Base-by-base conservation (phyloP, 2,113 vertebrate species). In the Erpornis zantholeuca region DNA sequence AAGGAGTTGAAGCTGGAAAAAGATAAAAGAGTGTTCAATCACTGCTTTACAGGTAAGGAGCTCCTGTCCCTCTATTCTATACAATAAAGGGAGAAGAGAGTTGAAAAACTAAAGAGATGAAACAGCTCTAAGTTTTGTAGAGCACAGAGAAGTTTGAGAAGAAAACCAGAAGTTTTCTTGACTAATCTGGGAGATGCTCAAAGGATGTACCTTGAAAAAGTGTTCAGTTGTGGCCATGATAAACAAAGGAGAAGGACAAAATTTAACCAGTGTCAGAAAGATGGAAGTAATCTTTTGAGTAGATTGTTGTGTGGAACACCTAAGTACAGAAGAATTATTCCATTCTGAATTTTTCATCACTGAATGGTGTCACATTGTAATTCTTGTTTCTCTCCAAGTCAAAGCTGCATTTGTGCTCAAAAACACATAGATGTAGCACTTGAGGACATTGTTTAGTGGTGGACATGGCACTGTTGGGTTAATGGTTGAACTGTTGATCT, bases 21-120 rank as follows among this genome's bases (percentile, higher is more conserved):
- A 96, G 98, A 99, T 27, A 99, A 98, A 82, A 98, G 98, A 92
- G 93, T 98, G 66, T 99, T 98, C 97, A 99, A 99, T 96, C 98
- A 99, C 90, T 99, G 99, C 92, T 99, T 99, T 97, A 98, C 98
- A 53, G 99, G 99, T 99, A 97, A 96, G 85, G 38, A 73, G 16
- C 12, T 88, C 52, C 73, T 57, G 45, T 64, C 12, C 27, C 7
- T 77, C 52, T 70, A 42, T 77, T 82, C 22, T 25, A 7, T 57
- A 36, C 18, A 73, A 54, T 28, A 64, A 87, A 73, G 19, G 22
- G 18, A 68, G 19, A 19, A 45, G 9, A 95, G 54, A 11, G 6
- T 12, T 4, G 3, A 68, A 68, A 82, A 52, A 25, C 36, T 63
- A 24, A 70, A 65, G 47, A 63, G 66, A 65, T 38, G 24, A 69